Evolutionary conservation across 1,140 invertebrate species (phyloP).

Genomic region (Diplogasteroides magnus): DNA sequence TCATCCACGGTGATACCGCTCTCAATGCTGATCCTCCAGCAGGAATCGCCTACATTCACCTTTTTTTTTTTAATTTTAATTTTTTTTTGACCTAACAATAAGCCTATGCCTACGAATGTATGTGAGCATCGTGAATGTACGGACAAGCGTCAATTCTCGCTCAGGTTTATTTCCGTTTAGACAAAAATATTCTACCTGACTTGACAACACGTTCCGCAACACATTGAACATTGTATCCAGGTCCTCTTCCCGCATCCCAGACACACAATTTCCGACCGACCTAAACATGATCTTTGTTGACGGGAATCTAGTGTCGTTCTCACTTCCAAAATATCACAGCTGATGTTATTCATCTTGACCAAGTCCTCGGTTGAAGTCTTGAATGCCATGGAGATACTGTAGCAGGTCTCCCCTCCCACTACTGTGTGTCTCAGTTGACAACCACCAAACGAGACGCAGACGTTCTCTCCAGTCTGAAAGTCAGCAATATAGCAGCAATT

Average conservation of each 20-base stretch:
- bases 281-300: not conserved
- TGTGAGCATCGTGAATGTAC: not conserved
- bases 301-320: not conserved
- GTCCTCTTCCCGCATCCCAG: not conserved
- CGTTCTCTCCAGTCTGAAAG: not conserved
- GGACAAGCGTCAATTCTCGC: not conserved
- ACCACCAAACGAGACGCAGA: not conserved
- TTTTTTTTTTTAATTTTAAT: no score
- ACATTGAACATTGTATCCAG: not conserved
- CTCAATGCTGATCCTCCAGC: not conserved
- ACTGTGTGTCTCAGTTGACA: not conserved
- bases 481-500: not conserved
- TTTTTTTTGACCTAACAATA: no score
- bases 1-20: not conserved
- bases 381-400: not conserved
- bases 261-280: not conserved
- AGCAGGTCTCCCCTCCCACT: not conserved
- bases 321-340: not conserved
- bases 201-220: not conserved
- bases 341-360: not conserved
- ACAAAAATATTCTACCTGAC: no score
- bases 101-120: not conserved
- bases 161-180: not conserved
- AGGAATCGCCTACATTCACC: not conserved
- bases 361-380: not conserved